These are phyloP conservation scores for Merodon equestris DNA, from an alignment of 2,888 invertebrate genomes.

Conservation along the genomic window DNA sequence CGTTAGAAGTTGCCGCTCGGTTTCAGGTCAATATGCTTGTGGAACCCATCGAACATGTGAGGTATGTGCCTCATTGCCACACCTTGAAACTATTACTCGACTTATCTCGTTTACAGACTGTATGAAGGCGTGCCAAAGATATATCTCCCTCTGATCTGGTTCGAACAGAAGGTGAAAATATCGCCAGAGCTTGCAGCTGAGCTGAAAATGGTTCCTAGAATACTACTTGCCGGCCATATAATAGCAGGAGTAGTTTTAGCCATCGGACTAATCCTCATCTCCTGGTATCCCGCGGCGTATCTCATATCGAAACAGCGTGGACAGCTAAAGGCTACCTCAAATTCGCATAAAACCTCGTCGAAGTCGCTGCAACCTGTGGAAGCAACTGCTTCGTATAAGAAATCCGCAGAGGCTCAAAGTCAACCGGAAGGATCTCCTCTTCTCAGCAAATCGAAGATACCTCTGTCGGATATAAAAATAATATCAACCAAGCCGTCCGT, in stretches of 20 bases:
- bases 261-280: constrained; percentile 78
- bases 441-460: constrained; percentile 34
- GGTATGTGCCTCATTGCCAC: constrained; percentile 80
- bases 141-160: constrained; percentile 89
- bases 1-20: constrained; percentile 86
- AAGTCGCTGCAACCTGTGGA: constrained; percentile 10
- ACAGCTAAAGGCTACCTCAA: constrained; percentile 30
- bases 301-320: constrained; percentile 48
- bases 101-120: constrained; percentile 79
- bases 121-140: constrained; percentile 84
- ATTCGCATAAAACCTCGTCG: constrained; percentile 22
- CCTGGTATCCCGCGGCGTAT: constrained; percentile 74
- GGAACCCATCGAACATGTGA: constrained; percentile 82
- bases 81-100: neutral
- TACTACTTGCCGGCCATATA: constrained; percentile 81
- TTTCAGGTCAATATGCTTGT: constrained; percentile 89
- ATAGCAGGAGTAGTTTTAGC: constrained; percentile 79
- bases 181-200: constrained; percentile 81
- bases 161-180: constrained; percentile 84
- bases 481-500: constrained; percentile 42
- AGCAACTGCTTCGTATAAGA: constrained; percentile 41
- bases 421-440: constrained; percentile 66
- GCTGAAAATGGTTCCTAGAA: constrained; percentile 80
- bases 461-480: constrained; percentile 42
- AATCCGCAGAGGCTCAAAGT: constrained; percentile 45